Conservation (phyloP, 2,888 invertebrate genomes). For the Podabrus alpinus region DNA sequence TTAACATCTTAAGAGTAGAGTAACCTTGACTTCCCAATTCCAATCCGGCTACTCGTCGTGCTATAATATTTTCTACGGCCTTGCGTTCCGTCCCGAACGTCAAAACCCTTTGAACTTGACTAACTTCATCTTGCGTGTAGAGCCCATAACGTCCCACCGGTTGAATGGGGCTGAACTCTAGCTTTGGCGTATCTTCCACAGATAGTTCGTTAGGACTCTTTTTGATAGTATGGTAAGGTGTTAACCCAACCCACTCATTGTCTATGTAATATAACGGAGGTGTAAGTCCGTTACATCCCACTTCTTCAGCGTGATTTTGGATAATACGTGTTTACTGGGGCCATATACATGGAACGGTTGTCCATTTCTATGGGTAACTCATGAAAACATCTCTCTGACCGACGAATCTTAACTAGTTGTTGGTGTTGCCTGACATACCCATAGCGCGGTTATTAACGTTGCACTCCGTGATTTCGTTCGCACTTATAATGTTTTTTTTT, state of each 20-base stretch:
- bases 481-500: no score
- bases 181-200: neutral
- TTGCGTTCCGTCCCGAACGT: neutral
- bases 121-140: neutral
- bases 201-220: neutral
- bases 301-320: no score
- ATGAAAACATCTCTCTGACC: neutral
- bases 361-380: neutral
- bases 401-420: neutral
- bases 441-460: no score
- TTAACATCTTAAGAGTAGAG: neutral
- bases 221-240: neutral
- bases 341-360: neutral
- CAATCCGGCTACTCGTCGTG: neutral
- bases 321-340: neutral
- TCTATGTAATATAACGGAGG: neutral
- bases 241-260: neutral
- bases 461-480: no score
- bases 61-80: neutral
- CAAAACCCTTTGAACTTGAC: neutral
- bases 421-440: slow-evolving; percentile 11
- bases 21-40: neutral
- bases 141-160: neutral
- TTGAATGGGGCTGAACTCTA: neutral
- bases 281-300: neutral